Percentiles rank a stretch among this genome's conserved stretches.
Evolutionary conservation across 2,113 vertebrate species (phyloP).

Genomic region (Clarias magur): DNA sequence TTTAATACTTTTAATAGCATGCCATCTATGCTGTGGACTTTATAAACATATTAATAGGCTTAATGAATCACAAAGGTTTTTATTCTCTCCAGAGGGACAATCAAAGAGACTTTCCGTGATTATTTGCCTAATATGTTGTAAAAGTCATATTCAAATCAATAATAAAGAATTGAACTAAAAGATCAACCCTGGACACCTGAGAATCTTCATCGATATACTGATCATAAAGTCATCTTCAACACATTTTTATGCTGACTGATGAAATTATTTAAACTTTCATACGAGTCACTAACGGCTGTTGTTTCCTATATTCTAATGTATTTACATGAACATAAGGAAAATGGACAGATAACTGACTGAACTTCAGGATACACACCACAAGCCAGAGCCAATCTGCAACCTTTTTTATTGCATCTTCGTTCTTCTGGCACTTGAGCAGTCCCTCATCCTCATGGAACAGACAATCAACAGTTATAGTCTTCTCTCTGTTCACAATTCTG

Average conservation of each 20-base stretch:
- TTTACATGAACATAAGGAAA: neutral
- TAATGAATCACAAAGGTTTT: too few species aligned
- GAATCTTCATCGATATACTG: neutral
- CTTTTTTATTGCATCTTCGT: neutral
- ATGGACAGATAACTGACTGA: neutral
- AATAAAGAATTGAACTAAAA: neutral
- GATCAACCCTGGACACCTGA: neutral
- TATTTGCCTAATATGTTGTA: too few species aligned
- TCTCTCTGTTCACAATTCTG: neutral
- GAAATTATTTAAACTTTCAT: neutral
- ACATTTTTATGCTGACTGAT: neutral
- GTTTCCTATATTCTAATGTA: neutral
- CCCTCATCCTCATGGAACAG: slow-evolving; percentile 9
- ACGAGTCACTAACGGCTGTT: neutral
- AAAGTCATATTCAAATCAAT: too few species aligned
- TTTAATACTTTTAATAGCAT: neutral
- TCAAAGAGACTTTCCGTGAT: too few species aligned
- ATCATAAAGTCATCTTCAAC: neutral
- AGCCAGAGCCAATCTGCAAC: neutral
- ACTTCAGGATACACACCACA: neutral
- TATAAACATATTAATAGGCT: too few species aligned
- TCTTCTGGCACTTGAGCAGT: neutral
- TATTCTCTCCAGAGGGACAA: too few species aligned
- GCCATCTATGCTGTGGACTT: neutral
- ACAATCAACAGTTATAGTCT: neutral